Base-by-base conservation (phyloP, 2,113 vertebrate species). In the Thamnophis sirtalis region DNA sequence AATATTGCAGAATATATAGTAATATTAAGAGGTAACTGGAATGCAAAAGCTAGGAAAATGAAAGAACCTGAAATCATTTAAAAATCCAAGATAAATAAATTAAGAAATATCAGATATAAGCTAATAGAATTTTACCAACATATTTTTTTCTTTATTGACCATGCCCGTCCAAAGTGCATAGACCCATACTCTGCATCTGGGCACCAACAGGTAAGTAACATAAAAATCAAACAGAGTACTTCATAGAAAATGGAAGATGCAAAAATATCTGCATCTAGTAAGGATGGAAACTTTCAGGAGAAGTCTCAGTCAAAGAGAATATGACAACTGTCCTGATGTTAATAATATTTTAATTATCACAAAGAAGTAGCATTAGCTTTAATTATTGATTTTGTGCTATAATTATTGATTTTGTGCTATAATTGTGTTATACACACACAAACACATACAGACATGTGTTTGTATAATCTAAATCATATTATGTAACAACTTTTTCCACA, bases 381-480 rank as follows among this genome's bases (percentile, higher is more conserved):
- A n/a, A n/a, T n/a, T n/a, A n/a, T n/a, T n/a, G n/a, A n/a, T n/a
- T n/a, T n/a, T n/a, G n/a, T n/a, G n/a, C n/a, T n/a, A n/a, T 1
- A 94, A 15, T 8, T 93, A 92, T 92, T 92, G 49, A 43, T 53
- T n/a, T 10, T 33, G 68, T 49, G 48, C 15, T 68, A 22, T 49
- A 28, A 22, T 88, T 84, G 73, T 88, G 28, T 33, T 63, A 28
- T 1, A n/a, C 28, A 63, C 10, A 63, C 58, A 11, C 3, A 60
- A 9, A 60, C 9, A 60, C 3, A 58, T 8, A 58, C 56, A 11
- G 21, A 22, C 1, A 19, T 63, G 58, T 55, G 21, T 88, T 11
- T 68, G 63, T 24, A 5, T 50, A 91, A 91, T 91, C 63, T 68
- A 88, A 85, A 91, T 92, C 4, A 11, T 50, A 86, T 55, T 93